Conservation (phyloP, 1,140 invertebrate species). For the Drosophila watanabei region DNA sequence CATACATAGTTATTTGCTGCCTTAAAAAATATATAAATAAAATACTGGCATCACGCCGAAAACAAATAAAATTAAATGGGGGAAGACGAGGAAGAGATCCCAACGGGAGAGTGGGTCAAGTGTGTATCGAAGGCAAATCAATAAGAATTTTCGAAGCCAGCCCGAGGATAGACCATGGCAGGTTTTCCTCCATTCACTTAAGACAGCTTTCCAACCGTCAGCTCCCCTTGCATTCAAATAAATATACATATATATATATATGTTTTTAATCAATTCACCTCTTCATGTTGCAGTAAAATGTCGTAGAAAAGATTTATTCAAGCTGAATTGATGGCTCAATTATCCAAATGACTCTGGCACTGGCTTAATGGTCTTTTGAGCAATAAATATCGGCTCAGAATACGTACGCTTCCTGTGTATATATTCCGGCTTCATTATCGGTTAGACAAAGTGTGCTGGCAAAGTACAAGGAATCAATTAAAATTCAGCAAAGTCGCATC, state of each 20-base stretch:
- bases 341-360: conserved; percentile 39
- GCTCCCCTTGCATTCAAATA: not conserved
- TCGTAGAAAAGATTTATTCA: conserved; percentile 13
- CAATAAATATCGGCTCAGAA: conserved; percentile 19
- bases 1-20: conserved; percentile 12
- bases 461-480: conserved; percentile 69
- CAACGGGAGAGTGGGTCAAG: conserved; percentile 20
- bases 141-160: not conserved
- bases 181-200: not conserved
- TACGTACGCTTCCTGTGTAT: conserved; percentile 21
- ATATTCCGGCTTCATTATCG: conserved; percentile 51
- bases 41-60: conserved; percentile 23
- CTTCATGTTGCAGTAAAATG: conserved; percentile 4
- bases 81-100: conserved; percentile 18
- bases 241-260: conserved; percentile 30
- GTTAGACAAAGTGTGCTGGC: too few relatives aligned
- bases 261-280: conserved; percentile 34
- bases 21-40: conserved; percentile 16
- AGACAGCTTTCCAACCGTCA: too few relatives aligned
- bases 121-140: conserved; percentile 24
- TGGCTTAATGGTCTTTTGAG: conserved; percentile 26
- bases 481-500: conserved; percentile 48
- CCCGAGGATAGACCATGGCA: not conserved
- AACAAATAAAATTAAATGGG: conserved; percentile 66
- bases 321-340: conserved; percentile 45